Base-by-base conservation (phyloP, 2,888 invertebrate genomes). In the Harpalus rufipes region DNA sequence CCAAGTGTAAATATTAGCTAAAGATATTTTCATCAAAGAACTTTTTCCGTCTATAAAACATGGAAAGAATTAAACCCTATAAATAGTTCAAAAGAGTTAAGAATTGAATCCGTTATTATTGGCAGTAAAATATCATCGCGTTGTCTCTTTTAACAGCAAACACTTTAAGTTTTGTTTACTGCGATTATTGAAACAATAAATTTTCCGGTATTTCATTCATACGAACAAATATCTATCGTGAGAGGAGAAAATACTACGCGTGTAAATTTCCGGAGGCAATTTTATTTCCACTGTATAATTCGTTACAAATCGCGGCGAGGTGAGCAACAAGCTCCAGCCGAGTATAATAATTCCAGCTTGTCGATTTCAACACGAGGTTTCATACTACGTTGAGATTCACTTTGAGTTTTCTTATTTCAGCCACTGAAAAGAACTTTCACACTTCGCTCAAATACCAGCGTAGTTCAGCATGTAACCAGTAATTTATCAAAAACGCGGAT, bases 281-380 rank as follows among this genome's bases (percentile, higher is more conserved):
- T 68, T 68, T 68, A 68, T 68, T 68, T 68, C 68, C 68, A 68
- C 39, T 68, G 68, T 68, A 68, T 68, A 68, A 68, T 68, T 68
- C 68, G 32, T 32, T 68, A 41, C 68, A 68, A 68, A 68, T 68
- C 68, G 68, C 39, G 39, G 32, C 39, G 68, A 68, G 25, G 39
- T 68, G 68, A 68, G 68, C 68, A 68, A 68, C 68, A 68, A 68
- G 68, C 68, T 68, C 14, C 68, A 68, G 25, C n/a, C 32, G 68
- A 39, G 68, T 68, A 68, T 68, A 68, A 68, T 68, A 68, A 68
- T 68, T 68, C 39, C 68, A 14, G 68, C 68, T 68, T 68, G 68
- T 68, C 68, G 68, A 68, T 68, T 68, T 68, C 32, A 32, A n/a
- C 68, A 51, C 44, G 44, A 51, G 12, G 44, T 6, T 51, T 51